Percentiles rank a stretch among this genome's conserved stretches.
Evolutionary conservation across 1,140 invertebrate genomes (phyloP).

Genomic region (roundworm (Caenorhabditis elegans)): DNA sequence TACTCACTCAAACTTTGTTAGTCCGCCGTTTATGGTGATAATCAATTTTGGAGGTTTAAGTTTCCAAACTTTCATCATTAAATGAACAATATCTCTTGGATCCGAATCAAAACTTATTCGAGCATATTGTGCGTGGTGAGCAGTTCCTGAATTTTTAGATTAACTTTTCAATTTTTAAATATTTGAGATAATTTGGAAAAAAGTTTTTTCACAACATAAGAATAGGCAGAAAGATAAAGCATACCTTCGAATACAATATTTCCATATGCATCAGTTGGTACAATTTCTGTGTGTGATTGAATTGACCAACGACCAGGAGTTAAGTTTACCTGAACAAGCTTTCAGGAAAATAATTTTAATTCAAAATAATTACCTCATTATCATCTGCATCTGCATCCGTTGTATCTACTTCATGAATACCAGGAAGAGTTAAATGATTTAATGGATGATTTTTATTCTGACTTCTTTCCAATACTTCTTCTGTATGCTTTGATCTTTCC

Average conservation of each 20-base stretch:
- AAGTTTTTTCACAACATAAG: no score
- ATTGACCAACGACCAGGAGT: slow-evolving; percentile 53
- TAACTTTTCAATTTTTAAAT: no score
- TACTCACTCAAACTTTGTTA: slow-evolving; percentile 82
- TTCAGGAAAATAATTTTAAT: not conserved
- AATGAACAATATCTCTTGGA: slow-evolving; percentile 85
- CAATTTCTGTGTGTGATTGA: slow-evolving; percentile 47
- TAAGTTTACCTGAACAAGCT: not conserved
- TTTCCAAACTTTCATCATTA: slow-evolving; percentile 89
- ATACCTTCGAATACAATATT: slow-evolving; percentile 88
- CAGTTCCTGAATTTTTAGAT: slow-evolving; percentile 70
- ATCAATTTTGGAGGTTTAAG: slow-evolving; percentile 89
- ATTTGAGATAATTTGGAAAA: no score
- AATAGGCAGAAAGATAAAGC: no score
- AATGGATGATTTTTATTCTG: not conserved
- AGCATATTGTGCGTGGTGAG: slow-evolving; percentile 92
- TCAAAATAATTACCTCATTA: not conserved
- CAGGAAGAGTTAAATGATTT: not conserved
- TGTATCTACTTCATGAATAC: slow-evolving; percentile 24
- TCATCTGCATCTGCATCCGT: not conserved
- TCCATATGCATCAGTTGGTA: slow-evolving; percentile 88
- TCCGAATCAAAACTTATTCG: slow-evolving; percentile 87
- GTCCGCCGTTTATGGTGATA: slow-evolving; percentile 94
- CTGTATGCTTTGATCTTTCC: slow-evolving; percentile 32
- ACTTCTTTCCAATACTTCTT: slow-evolving; percentile 2